Conservation (phyloP, 1,140 invertebrate species). For the Drosophila fuyamai region DNA sequence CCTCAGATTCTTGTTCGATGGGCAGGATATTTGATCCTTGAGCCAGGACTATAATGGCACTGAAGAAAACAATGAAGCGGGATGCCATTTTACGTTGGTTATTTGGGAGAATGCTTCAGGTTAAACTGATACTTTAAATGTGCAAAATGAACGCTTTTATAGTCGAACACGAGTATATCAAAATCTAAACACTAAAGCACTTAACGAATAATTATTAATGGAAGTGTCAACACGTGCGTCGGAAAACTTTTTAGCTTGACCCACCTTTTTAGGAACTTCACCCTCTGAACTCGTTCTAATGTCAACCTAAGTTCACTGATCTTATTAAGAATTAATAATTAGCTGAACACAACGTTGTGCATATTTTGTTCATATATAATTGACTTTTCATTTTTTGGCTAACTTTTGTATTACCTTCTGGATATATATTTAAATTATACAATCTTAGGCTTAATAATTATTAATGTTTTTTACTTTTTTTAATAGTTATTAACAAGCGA, state of each 20-base stretch:
- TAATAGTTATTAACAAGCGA: too few relatives aligned
- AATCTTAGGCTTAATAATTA: too few relatives aligned
- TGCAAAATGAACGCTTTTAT: constrained; percentile 26
- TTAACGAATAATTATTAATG: neutral
- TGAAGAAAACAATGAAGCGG: constrained; percentile 6
- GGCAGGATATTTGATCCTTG: constrained; percentile 5
- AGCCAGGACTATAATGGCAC: constrained; percentile 15
- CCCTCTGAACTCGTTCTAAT: neutral
- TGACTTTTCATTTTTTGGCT: too few relatives aligned
- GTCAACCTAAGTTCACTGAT: constrained; percentile 1
- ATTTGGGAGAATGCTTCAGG: constrained; percentile 1
- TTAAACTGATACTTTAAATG: constrained; percentile 25
- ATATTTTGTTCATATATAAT: too few relatives aligned
- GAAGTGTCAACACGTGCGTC: neutral
- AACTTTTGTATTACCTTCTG: too few relatives aligned
- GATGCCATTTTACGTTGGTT: constrained; percentile 15
- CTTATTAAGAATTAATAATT: neutral
- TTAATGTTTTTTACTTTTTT: too few relatives aligned
- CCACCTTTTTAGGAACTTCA: neutral
- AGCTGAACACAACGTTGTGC: neutral
- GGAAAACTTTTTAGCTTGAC: neutral
- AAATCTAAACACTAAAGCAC: neutral
- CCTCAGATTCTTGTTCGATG: neutral
- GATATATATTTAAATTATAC: too few relatives aligned
- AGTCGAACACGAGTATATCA: neutral